phyloP scores from a whole-genome alignment of 2,797 vertebrate species.

The Onychomys torridus region DNA sequence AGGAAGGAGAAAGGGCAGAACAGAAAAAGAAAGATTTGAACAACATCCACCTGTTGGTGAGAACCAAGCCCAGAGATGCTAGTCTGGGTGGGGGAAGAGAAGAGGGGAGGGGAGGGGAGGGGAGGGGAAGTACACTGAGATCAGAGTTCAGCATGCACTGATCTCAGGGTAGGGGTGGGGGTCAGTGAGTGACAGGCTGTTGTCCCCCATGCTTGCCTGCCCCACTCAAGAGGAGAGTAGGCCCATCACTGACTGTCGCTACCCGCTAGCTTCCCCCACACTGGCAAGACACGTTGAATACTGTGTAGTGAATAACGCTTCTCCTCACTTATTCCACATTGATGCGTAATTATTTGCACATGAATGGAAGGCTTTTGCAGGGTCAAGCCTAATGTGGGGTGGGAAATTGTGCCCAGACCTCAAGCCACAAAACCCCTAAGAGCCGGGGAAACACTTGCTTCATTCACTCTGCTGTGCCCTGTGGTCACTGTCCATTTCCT shows the following conservation, averaged over 20 bases:
- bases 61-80: background rate
- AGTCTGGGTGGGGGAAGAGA: background rate
- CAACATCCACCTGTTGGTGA: background rate
- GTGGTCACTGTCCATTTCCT: constrained; percentile 42
- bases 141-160: background rate
- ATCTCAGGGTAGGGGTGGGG: background rate
- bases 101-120: too few species aligned
- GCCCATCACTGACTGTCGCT: background rate
- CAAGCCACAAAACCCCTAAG: constrained; percentile 53
- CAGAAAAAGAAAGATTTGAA: background rate
- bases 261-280: background rate
- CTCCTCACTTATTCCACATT: background rate
- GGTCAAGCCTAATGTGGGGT: background rate
- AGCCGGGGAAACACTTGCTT: background rate
- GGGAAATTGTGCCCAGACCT: background rate
- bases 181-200: background rate
- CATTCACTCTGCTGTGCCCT: background rate
- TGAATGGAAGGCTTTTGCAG: constrained; percentile 64
- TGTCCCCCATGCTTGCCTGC: background rate
- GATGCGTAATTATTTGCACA: background rate
- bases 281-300: background rate
- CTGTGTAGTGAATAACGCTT: background rate
- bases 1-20: background rate
- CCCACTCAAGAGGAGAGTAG: background rate
- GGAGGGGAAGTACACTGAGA: background rate